Evolutionary conservation across 2,113 vertebrate genomes (phyloP).

Genomic region (Chaetodon auriga): DNA sequence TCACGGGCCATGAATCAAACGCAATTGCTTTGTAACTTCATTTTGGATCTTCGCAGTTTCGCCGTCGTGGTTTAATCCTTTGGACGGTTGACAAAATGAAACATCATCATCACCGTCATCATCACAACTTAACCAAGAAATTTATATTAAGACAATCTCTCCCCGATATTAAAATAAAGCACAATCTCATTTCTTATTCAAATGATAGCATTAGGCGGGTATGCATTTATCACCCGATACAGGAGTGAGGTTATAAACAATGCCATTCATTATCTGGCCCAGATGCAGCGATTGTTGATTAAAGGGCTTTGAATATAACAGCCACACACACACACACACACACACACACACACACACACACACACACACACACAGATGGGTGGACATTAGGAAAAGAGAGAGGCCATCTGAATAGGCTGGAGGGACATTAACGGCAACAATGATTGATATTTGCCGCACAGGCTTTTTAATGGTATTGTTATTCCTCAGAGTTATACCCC

Average conservation of each 20-base stretch:
- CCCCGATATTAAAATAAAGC: slow-evolving; percentile 83
- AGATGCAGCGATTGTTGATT: slow-evolving; percentile 97
- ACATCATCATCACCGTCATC: slow-evolving; percentile 48
- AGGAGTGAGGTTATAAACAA: slow-evolving; percentile 96
- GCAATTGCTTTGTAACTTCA: slow-evolving; percentile 58
- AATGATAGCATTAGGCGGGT: slow-evolving; percentile 92
- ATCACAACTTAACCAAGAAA: slow-evolving; percentile 65
- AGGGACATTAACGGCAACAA: slow-evolving; percentile 96
- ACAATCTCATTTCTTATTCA: slow-evolving; percentile 92
- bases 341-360: slow-evolving; percentile 44
- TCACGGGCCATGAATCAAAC: slow-evolving; percentile 65
- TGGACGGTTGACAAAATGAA: slow-evolving; percentile 61
- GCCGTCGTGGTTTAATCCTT: slow-evolving; percentile 55
- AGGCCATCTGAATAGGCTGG: slow-evolving; percentile 95
- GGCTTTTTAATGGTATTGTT: slow-evolving; percentile 96
- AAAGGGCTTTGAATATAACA: slow-evolving; percentile 95
- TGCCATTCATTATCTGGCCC: slow-evolving; percentile 97
- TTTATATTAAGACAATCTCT: slow-evolving; percentile 79
- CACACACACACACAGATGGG: slow-evolving; percentile 92
- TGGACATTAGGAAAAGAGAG: slow-evolving; percentile 92
- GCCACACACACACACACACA: slow-evolving; percentile 54
- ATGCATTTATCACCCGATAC: slow-evolving; percentile 94
- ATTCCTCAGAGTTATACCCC: slow-evolving; percentile 91
- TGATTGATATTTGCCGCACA: slow-evolving; percentile 93
- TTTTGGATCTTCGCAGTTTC: slow-evolving; percentile 56